phyloP scores from a whole-genome alignment of 2,888 invertebrate species.

The Micoletzkya japonica region DNA sequence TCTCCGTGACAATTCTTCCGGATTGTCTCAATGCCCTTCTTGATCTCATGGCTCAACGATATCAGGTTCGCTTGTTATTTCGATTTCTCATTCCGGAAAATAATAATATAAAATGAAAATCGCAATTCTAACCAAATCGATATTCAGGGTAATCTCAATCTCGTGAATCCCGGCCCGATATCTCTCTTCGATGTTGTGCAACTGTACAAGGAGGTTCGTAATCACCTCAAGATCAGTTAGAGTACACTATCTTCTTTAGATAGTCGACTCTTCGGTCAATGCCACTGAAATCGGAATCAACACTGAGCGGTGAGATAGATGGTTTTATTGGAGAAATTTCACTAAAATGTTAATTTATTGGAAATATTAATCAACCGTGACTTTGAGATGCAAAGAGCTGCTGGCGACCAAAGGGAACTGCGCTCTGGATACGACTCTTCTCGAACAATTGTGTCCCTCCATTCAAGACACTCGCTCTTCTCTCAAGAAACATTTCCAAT shows the following conservation, averaged over 20 bases:
- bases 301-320: slow-evolving; percentile 36
- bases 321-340: no score
- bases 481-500: slow-evolving; percentile 8
- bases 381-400: slow-evolving; percentile 33
- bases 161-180: slow-evolving; percentile 61
- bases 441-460: slow-evolving; percentile 22
- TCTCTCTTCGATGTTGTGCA: slow-evolving; percentile 56
- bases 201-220: slow-evolving; percentile 53
- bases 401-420: slow-evolving; percentile 62
- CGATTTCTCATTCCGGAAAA: not conserved
- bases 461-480: slow-evolving; percentile 7
- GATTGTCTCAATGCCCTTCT: slow-evolving; percentile 58
- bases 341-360: no score
- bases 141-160: slow-evolving; percentile 51
- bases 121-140: not conserved
- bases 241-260: slow-evolving; percentile 31
- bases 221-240: not conserved
- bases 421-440: slow-evolving; percentile 49
- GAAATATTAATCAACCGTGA: no score
- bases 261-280: slow-evolving; percentile 43
- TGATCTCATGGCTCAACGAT: slow-evolving; percentile 55
- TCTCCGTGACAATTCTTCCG: slow-evolving; percentile 60
- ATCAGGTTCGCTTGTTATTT: not conserved
- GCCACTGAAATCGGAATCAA: slow-evolving; percentile 49
- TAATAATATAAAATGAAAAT: not conserved